Conservation (phyloP, 2,888 invertebrate genomes). For the Sepioteuthis lessoniana region DNA sequence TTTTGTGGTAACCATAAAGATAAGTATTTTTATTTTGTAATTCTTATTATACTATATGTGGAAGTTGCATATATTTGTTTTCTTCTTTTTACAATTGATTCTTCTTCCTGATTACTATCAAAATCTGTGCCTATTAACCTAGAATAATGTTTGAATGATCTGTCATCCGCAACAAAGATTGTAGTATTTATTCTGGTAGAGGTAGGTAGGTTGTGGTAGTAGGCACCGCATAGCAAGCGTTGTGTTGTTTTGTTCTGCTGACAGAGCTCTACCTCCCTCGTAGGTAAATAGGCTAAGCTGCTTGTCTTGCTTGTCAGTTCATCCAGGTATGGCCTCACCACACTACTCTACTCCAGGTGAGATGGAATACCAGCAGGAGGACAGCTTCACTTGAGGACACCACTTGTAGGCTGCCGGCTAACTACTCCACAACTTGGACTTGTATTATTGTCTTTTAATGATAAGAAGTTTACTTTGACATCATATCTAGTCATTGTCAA, state of each 20-base stretch:
- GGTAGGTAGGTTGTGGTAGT: neutral
- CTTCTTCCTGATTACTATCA: constrained; percentile 17
- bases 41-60: neutral
- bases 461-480: neutral
- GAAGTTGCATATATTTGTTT: neutral
- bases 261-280: constrained; percentile 38
- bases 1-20: neutral
- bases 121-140: neutral
- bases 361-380: constrained; percentile 33
- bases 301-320: constrained; percentile 38
- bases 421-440: neutral
- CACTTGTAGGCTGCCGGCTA: neutral
- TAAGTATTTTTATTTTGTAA: neutral
- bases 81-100: neutral
- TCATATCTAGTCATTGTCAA: neutral
- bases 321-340: constrained; percentile 33
- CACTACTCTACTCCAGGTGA: neutral
- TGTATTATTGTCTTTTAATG: neutral
- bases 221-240: neutral
- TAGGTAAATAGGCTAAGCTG: constrained; percentile 39
- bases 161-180: neutral
- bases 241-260: constrained; percentile 17
- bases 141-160: constrained; percentile 20
- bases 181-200: neutral
- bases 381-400: constrained; percentile 13